Percentiles rank a stretch among this genome's conserved stretches.
phyloP scores from a whole-genome alignment of 2,888 invertebrate species.

The Pyrocoelia pectoralis region DNA sequence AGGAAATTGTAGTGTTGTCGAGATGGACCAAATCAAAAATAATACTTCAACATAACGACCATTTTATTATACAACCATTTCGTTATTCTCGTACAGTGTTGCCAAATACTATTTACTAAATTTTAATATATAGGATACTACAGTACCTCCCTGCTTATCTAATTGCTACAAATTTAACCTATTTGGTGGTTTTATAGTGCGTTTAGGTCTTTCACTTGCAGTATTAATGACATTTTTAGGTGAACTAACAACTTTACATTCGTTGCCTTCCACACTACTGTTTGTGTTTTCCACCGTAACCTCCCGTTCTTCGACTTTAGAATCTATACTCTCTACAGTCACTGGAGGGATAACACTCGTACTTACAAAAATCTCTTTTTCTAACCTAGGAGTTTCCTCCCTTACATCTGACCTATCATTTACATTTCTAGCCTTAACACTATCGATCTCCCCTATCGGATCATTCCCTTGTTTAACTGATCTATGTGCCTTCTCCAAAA shows the following conservation, averaged over 20 bases:
- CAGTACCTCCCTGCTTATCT: background rate
- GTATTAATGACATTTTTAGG: background rate
- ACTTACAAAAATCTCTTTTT: background rate
- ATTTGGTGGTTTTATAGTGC: slow-evolving; percentile 2
- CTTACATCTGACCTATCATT: slow-evolving; percentile 3
- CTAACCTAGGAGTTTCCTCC: background rate
- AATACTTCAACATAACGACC: background rate
- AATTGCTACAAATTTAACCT: slow-evolving; percentile 1
- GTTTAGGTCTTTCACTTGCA: background rate
- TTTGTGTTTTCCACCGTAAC: background rate
- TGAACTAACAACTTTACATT: background rate
- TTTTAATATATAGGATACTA: background rate
- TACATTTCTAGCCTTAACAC: background rate
- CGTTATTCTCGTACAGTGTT: background rate
- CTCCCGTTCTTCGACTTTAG: background rate
- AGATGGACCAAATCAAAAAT: background rate
- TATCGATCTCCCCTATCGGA: background rate
- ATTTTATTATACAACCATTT: too few relatives aligned
- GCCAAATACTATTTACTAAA: background rate
- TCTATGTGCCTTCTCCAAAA: too few relatives aligned
- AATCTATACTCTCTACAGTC: background rate
- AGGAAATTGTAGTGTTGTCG: background rate
- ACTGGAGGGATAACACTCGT: background rate
- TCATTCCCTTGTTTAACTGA: background rate
- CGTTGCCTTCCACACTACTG: background rate